Percentiles rank a stretch among this genome's conserved stretches.
Conservation (phyloP, 2,113 vertebrate genomes). For the Sceloporus undulatus region DNA sequence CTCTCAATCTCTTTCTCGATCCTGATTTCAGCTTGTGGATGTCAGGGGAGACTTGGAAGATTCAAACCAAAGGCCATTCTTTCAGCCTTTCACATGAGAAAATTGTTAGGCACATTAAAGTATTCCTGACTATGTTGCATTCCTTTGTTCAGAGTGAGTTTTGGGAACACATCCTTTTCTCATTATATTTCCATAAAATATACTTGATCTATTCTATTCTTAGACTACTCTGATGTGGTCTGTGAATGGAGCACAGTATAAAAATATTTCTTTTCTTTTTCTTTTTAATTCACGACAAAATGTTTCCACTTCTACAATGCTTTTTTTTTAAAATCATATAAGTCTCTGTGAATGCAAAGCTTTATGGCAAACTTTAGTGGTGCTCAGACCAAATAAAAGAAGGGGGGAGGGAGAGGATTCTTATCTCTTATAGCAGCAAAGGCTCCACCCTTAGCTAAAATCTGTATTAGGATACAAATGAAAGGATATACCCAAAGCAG, state of each 20-base stretch:
- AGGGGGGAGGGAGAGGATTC: conserved; percentile 7
- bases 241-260: conserved; percentile 89
- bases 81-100: conserved; percentile 94
- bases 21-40: conserved; percentile 82
- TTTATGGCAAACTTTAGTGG: conserved; percentile 68
- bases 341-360: conserved; percentile 81
- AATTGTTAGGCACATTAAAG: conserved; percentile 88
- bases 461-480: conserved; percentile 24
- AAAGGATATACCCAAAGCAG: not conserved
- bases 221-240: conserved; percentile 92
- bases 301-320: conserved; percentile 87
- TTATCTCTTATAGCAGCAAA: not conserved
- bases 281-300: conserved; percentile 84
- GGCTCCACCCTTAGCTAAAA: conserved; percentile 41
- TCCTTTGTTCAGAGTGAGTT: conserved; percentile 90
- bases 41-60: conserved; percentile 83
- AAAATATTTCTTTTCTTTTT: conserved; percentile 73
- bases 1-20: conserved; percentile 53
- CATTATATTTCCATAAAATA: conserved; percentile 98
- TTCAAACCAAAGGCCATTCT: conserved; percentile 81
- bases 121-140: conserved; percentile 87
- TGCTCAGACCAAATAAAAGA: conserved; percentile 63
- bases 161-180: conserved; percentile 97
- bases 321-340: conserved; percentile 77
- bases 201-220: conserved; percentile 95